These are phyloP conservation scores for Gryon sp. DNA, from an alignment of 1,140 invertebrate species.

Conservation along the genomic window DNA sequence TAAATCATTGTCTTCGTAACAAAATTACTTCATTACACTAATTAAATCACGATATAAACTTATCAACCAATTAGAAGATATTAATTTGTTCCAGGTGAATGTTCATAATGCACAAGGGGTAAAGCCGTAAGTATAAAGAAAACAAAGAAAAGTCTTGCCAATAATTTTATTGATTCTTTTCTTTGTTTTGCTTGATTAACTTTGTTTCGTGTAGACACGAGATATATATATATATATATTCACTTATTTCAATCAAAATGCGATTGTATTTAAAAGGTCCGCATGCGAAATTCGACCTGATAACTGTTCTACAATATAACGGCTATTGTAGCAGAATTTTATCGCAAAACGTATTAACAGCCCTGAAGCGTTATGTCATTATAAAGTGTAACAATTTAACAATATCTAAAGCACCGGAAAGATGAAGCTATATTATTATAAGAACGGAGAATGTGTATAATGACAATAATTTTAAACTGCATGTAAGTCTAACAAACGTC, in stretches of 20 bases:
- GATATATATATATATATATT: no score
- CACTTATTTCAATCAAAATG: neutral
- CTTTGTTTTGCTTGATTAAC: no score
- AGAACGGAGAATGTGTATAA: slow-evolving; percentile 28
- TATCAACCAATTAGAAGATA: no score
- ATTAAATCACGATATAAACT: no score
- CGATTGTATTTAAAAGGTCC: neutral
- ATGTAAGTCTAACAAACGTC: slow-evolving; percentile 30
- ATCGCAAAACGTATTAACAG: slow-evolving; percentile 18
- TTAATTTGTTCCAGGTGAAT: no score
- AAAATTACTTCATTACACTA: no score
- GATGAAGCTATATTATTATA: slow-evolving; percentile 29
- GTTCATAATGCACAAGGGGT: no score
- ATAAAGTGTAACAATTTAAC: slow-evolving; percentile 25
- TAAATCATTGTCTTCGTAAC: no score
- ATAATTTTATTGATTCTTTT: no score
- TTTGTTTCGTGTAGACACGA: no score
- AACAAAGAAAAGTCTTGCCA: no score
- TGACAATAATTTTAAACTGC: slow-evolving; percentile 29
- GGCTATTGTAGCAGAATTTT: slow-evolving; percentile 11
- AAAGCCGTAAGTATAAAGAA: no score
- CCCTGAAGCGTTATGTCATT: slow-evolving; percentile 23
- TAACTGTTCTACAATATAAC: neutral
- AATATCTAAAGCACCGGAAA: slow-evolving; percentile 17
- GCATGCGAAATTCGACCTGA: slow-evolving; percentile 1